A percentile compares a stretch with the other conserved stretches of the same genome.
phyloP scores from a whole-genome alignment of 2,113 vertebrate genomes.

The Anseranas semipalmata region DNA sequence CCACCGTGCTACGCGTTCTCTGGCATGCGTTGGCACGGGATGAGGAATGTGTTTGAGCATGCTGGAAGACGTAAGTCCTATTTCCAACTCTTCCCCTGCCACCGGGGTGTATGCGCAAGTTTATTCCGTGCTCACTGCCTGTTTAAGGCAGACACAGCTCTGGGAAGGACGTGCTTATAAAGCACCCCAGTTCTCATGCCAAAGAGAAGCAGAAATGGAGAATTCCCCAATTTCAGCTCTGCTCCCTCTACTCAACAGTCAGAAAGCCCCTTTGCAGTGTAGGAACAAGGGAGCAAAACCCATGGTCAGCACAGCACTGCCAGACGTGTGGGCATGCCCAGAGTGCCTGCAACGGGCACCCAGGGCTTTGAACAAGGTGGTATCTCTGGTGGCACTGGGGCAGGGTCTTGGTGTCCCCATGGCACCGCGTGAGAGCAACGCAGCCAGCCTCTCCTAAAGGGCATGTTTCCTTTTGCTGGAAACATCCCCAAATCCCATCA shows the following conservation, averaged over 20 bases:
- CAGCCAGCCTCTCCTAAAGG: neutral
- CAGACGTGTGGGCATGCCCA: neutral
- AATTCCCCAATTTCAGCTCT: neutral
- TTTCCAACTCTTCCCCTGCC: slow-evolving; percentile 3
- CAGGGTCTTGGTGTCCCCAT: neutral
- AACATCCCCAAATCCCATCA: neutral
- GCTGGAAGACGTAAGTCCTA: neutral
- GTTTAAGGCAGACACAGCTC: neutral
- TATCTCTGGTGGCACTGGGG: neutral
- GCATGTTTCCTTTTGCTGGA: neutral
- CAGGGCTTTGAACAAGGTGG: neutral
- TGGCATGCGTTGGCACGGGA: neutral
- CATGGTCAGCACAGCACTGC: neutral
- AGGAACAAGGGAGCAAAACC: neutral
- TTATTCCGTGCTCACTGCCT: neutral
- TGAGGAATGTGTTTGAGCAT: neutral
- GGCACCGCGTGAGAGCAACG: neutral
- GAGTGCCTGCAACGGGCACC: neutral
- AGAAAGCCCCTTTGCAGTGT: neutral
- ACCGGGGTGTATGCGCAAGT: no score
- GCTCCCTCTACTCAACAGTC: neutral
- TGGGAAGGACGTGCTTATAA: neutral
- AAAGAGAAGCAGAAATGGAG: neutral
- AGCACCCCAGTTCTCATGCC: neutral
- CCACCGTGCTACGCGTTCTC: neutral